These are phyloP conservation scores for Eudemis profundana DNA, from an alignment of 2,888 invertebrate genomes.

Conservation along the genomic window DNA sequence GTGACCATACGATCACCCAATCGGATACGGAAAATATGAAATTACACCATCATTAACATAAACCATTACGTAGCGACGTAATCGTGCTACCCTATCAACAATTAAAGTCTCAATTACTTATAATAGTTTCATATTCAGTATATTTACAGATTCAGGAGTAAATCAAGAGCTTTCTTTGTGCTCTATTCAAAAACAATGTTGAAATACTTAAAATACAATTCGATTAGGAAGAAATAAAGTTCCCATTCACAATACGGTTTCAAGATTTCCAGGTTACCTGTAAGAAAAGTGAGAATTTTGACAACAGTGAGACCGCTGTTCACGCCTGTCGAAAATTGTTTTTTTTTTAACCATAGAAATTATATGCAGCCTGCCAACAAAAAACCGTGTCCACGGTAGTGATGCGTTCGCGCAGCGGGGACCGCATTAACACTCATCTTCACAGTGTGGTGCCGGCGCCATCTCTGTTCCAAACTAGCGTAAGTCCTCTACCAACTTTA, in stretches of 20 bases:
- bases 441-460: conserved; percentile 55
- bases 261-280: background rate
- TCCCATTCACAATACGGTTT: background rate
- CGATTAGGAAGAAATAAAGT: background rate
- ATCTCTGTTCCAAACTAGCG: conserved; percentile 26
- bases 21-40: too few species aligned
- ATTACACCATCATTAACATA: too few species aligned
- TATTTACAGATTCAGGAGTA: too few species aligned
- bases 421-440: conserved; percentile 70
- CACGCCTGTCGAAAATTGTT: conserved; percentile 18
- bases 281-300: background rate
- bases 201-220: too few species aligned
- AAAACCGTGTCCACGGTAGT: conserved; percentile 28
- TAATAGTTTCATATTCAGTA: too few species aligned
- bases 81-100: too few species aligned
- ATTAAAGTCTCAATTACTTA: too few species aligned
- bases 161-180: background rate
- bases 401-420: conserved; percentile 56
- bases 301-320: background rate
- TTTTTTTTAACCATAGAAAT: conserved; percentile 19
- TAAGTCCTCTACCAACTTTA: background rate
- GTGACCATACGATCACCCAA: too few species aligned
- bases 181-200: background rate
- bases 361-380: conserved; percentile 40
- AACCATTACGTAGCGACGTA: too few species aligned